These are phyloP conservation scores for Amphiprion ocellaris DNA, from an alignment of 2,113 vertebrate species.

Conservation along the genomic window DNA sequence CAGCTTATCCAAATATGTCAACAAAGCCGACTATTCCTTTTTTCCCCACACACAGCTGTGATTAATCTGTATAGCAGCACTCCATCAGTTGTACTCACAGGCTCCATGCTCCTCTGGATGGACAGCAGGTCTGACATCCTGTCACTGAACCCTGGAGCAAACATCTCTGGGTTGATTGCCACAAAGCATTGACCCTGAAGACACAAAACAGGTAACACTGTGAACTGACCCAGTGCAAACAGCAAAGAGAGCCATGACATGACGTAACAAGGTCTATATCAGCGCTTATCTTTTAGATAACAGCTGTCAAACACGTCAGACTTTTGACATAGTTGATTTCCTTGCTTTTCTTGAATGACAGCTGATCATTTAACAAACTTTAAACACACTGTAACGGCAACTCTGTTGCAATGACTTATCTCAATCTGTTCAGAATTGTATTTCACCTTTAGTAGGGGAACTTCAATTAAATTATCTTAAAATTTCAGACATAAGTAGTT, in stretches of 20 bases:
- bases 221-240: slow-evolving; percentile 13
- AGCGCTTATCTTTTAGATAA: slow-evolving; percentile 25
- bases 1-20: too few relatives aligned
- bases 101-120: slow-evolving; percentile 78
- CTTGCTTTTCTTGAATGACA: background rate
- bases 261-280: background rate
- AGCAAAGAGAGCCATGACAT: background rate
- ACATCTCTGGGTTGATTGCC: slow-evolving; percentile 84
- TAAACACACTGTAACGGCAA: background rate
- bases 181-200: slow-evolving; percentile 86
- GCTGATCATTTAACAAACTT: background rate
- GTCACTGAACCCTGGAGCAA: slow-evolving; percentile 81
- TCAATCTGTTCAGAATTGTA: too few relatives aligned
- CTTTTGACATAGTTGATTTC: background rate
- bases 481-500: too few relatives aligned
- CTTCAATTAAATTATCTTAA: too few relatives aligned
- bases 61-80: background rate
- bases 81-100: slow-evolving; percentile 70
- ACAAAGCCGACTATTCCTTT: too few relatives aligned
- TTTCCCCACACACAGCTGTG: too few relatives aligned
- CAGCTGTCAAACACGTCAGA: background rate
- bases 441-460: too few relatives aligned
- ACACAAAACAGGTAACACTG: background rate
- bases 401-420: too few relatives aligned
- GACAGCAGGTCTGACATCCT: slow-evolving; percentile 84